Conservation (phyloP, 2,113 vertebrate genomes). For the Callorhinus ursinus region DNA sequence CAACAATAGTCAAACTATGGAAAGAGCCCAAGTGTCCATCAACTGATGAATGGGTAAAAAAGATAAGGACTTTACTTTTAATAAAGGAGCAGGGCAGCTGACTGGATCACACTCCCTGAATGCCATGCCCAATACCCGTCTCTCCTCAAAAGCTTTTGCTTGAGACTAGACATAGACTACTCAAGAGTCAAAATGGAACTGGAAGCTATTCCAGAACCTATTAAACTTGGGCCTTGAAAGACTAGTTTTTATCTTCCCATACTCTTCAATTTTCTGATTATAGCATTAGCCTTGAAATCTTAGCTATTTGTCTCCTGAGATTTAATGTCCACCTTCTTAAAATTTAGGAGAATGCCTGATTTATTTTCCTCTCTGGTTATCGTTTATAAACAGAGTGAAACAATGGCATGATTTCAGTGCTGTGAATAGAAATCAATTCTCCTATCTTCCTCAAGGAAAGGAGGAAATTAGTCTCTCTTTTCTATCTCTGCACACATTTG, state of each 20-base stretch:
- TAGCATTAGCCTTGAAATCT: not conserved
- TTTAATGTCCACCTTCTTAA: not conserved
- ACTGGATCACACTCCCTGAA: not conserved
- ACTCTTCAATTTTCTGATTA: not conserved
- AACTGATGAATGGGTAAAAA: not conserved
- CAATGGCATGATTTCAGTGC: not conserved
- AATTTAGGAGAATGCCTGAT: not conserved
- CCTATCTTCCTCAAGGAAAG: not conserved
- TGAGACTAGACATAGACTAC: not conserved
- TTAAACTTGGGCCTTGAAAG: not conserved
- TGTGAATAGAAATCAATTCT: not conserved
- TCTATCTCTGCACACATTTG: not conserved
- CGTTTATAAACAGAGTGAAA: not conserved
- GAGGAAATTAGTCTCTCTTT: not conserved
- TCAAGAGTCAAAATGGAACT: not conserved
- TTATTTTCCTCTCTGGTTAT: not conserved
- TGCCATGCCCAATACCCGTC: not conserved
- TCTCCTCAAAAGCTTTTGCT: not conserved
- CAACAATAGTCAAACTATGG: not conserved
- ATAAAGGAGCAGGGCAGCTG: not conserved
- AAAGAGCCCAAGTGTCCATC: not conserved
- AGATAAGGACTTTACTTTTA: not conserved
- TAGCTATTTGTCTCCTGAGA: not conserved
- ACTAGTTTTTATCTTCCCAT: not conserved
- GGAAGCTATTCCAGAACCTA: not conserved